Base-by-base conservation (phyloP, 2,797 vertebrate genomes). In the Crenuchus spilurus region DNA sequence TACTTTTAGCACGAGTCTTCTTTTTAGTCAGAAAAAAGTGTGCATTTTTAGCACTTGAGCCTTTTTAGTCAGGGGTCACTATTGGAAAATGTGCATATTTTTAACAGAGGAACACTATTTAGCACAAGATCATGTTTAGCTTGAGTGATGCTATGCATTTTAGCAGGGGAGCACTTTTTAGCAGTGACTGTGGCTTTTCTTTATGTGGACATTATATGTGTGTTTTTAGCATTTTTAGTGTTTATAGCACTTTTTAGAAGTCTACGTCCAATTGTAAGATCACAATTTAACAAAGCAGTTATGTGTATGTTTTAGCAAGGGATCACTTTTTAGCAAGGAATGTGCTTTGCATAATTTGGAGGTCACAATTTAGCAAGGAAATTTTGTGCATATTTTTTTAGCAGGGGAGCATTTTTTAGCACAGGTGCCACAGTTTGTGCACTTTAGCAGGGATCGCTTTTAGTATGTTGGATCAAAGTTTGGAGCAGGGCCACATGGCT, bases 281-380 rank as follows among this genome's bases (percentile, higher is more conserved):
- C n/a, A n/a, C n/a, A n/a, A n/a, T n/a, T n/a, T n/a, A n/a, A n/a
- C n/a, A n/a, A n/a, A n/a, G n/a, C n/a, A n/a, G n/a, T n/a, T n/a
- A n/a, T n/a, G n/a, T n/a, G n/a, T n/a, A n/a, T n/a, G n/a, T 26
- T 13, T 52, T 18, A 57, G n/a, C 0, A 7, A 22, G 42, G 42
- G 44, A 62, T 13, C 55, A 69, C 65, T 75, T 61, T 51, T 39
- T 20, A 49, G n/a, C n/a, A n/a, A n/a, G n/a, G n/a, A n/a, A n/a
- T n/a, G n/a, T n/a, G n/a, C n/a, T n/a, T n/a, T n/a, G n/a, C n/a
- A n/a, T n/a, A n/a, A n/a, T n/a, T n/a, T n/a, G 20, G 0, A 1
- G 48, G 26, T 8, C 48, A 51, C 20, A 2, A 22, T 49, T 49
- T 49, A 49, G 51, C 26, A 54, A 3, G 26, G 24, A 26, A 28